A percentile compares a stretch with the other conserved stretches of the same genome.
phyloP scores from a whole-genome alignment of 1,140 invertebrate species.

The Brachionus angularis region DNA sequence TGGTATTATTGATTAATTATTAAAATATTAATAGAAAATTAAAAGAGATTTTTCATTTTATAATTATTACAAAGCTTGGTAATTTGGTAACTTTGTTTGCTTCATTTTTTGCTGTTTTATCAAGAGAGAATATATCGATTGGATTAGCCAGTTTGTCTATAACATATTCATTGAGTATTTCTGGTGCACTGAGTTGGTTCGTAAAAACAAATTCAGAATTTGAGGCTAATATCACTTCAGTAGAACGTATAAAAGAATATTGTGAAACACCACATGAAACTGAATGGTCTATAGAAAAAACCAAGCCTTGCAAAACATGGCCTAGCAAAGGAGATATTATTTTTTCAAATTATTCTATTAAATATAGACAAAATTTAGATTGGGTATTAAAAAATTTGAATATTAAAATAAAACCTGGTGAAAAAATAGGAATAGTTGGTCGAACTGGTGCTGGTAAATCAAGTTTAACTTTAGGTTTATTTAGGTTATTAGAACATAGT shows the following conservation, averaged over 20 bases:
- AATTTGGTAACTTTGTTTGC: conserved; percentile 38
- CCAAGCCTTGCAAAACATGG: conserved; percentile 49
- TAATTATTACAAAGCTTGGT: not conserved
- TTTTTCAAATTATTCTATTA: not conserved
- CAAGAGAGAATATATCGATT: conserved; percentile 2
- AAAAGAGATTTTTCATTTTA: not conserved
- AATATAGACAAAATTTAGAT: not conserved
- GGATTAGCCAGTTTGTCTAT: conserved; percentile 62
- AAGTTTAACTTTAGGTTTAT: conserved; percentile 61
- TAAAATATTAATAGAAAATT: not conserved
- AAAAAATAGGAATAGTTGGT: conserved; percentile 62
- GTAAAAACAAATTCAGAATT: conserved; percentile 93
- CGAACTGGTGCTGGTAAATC: conserved; percentile 64
- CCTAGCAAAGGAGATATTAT: not conserved
- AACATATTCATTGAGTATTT: conserved; percentile 66
- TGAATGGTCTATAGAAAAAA: conserved; percentile 47
- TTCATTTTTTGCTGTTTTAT: conserved; percentile 40
- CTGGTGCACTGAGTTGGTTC: conserved; percentile 89
- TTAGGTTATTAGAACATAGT: conserved; percentile 63
- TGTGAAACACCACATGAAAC: conserved; percentile 69
- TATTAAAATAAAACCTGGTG: conserved; percentile 25
- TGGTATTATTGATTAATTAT: not conserved
- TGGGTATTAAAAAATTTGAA: conserved; percentile 27
- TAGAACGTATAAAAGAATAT: conserved; percentile 95
- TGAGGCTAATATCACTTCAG: conserved; percentile 96